These are phyloP conservation scores for Danio tinwini DNA, from an alignment of 2,797 vertebrate genomes.

Conservation along the genomic window DNA sequence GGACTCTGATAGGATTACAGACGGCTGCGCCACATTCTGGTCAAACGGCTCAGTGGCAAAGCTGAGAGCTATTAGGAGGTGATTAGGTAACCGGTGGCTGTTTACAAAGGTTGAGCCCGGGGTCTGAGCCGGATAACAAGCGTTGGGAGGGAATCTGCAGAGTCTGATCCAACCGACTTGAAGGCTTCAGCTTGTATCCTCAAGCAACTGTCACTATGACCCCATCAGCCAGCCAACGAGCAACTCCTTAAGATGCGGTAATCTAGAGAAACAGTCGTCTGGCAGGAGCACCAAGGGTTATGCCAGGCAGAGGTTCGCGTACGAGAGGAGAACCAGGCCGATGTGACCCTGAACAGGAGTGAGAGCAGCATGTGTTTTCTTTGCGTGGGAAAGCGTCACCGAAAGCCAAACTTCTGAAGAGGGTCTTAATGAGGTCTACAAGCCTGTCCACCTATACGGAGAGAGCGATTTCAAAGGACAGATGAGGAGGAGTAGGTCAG, in stretches of 20 bases:
- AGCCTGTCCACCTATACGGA: slow-evolving; percentile 77
- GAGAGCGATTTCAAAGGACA: slow-evolving; percentile 86
- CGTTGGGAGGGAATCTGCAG: slow-evolving; percentile 50
- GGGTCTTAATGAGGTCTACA: slow-evolving; percentile 80
- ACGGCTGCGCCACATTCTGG: slow-evolving; percentile 49
- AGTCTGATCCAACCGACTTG: slow-evolving; percentile 59
- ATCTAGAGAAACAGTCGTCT: slow-evolving; percentile 53
- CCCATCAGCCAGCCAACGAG: slow-evolving; percentile 46
- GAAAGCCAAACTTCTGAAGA: slow-evolving; percentile 76
- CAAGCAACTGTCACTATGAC: slow-evolving; percentile 55
- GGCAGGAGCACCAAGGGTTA: slow-evolving; percentile 42
- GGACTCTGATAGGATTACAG: slow-evolving; percentile 47
- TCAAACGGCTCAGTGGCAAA: slow-evolving; percentile 56
- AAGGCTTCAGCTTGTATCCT: slow-evolving; percentile 63
- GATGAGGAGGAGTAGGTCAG: slow-evolving; percentile 80
- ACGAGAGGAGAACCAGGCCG: slow-evolving; percentile 66
- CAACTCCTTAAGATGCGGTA: slow-evolving; percentile 57
- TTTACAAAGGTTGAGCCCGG: slow-evolving; percentile 56
- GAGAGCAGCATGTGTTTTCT: slow-evolving; percentile 70
- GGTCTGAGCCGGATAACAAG: slow-evolving; percentile 51
- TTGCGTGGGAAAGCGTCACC: slow-evolving; percentile 68
- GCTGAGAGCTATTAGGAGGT: slow-evolving; percentile 58
- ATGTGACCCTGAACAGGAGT: slow-evolving; percentile 72
- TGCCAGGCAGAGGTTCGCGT: slow-evolving; percentile 53
- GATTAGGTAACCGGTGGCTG: slow-evolving; percentile 63